Evolutionary conservation across 1,140 invertebrate genomes (phyloP), one percentile per base, ranked within the genome.

Genomic region (Drosophila grimshawi): DNA sequence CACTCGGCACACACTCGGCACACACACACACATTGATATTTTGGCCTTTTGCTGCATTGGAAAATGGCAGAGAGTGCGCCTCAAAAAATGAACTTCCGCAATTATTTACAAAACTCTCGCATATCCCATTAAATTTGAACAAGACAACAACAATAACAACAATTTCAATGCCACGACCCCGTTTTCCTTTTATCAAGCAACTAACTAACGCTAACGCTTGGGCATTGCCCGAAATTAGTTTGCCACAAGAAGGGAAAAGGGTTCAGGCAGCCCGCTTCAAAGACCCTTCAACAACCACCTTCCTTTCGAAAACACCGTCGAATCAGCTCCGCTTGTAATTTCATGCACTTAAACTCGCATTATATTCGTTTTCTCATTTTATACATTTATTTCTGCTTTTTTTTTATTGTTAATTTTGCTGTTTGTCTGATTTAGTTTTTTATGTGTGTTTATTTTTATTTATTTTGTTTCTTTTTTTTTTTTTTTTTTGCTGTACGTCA

Each of bases 341-440:
- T 89, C 86, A 89, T 89, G 85, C 85, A 89, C 86, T 89, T 89
- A 89, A 89, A 85, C 85, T 89, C 85, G 78, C 86, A 85, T 89
- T 89, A 89, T 85, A 63, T 69, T 85, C 57, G 52, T 69, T 70
- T 33, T 78, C 62, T 63, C 53, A 46, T 32, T 27, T 37, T 33
- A 8, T 45, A 33, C 37, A n/a, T 32, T 27, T 59, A 75, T 73
- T 72, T 69, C 66, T 70, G 39, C 66, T 75, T 48, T 68, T 59
- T 59, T 82, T 86, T 68, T 19, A 0, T 19, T 79, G 80, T 88
- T 88, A 88, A 89, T 83, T 89, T 79, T 69, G 80, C 75, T 88
- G 73, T 78, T 82, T 83, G 77, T 89, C 85, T 80, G 80, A 83
- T 80, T 88, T 86, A 71, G 80, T 86, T 78, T 64, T 68, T 65